These are phyloP conservation scores for Thaumatotibia leucotreta DNA, from an alignment of 1,140 invertebrate species.

Conservation along the genomic window DNA sequence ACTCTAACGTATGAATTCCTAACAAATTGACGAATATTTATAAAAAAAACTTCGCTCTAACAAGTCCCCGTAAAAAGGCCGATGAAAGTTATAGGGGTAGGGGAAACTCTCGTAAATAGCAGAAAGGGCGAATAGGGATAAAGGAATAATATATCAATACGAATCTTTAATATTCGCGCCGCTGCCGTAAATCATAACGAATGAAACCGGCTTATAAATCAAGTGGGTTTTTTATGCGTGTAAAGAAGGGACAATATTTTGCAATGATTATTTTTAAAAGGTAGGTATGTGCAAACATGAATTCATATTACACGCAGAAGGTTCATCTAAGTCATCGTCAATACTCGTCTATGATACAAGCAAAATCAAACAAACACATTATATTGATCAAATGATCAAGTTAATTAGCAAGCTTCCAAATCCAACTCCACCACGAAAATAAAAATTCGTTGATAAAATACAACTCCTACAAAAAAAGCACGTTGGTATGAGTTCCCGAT, in stretches of 20 bases:
- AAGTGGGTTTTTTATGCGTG: conserved; percentile 35
- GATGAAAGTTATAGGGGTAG: conserved; percentile 70
- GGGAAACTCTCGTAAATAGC: conserved; percentile 70
- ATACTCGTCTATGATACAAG: too few species aligned
- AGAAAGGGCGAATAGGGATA: conserved; percentile 69
- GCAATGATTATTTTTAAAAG: neutral
- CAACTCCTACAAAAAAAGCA: too few species aligned
- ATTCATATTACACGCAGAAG: neutral
- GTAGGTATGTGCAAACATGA: neutral
- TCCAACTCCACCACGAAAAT: too few species aligned
- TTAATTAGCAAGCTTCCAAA: too few species aligned
- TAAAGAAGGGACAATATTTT: conserved; percentile 11
- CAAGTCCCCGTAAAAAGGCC: conserved; percentile 65
- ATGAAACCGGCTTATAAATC: conserved; percentile 70
- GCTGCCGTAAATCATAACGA: conserved; percentile 70
- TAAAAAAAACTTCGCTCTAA: conserved; percentile 40
- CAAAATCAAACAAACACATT: too few species aligned
- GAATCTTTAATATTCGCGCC: conserved; percentile 74
- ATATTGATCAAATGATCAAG: too few species aligned
- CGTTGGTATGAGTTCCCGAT: too few species aligned
- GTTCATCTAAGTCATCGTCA: too few species aligned
- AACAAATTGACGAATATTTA: conserved; percentile 13
- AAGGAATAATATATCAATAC: conserved; percentile 76
- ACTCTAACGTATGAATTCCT: neutral
- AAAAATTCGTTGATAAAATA: too few species aligned